Conservation (phyloP, 2,113 vertebrate species). For the Galeopterus variegatus region DNA sequence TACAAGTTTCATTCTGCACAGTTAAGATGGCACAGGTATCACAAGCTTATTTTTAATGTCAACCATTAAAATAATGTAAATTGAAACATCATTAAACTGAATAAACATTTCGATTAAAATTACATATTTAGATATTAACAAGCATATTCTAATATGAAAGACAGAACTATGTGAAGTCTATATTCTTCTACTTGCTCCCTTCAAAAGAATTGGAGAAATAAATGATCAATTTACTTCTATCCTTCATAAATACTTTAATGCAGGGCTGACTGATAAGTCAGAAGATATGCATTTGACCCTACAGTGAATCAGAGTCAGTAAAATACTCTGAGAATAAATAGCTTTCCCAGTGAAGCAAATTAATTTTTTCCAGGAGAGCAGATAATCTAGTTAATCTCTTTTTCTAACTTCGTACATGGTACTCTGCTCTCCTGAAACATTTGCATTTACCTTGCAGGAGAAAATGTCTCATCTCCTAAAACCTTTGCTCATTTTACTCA, state of each 20-base stretch:
- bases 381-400: conserved; percentile 69
- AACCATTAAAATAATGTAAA: not conserved
- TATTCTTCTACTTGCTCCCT: not conserved
- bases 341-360: conserved; percentile 48
- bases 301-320: not conserved
- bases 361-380: conserved; percentile 47
- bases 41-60: not conserved
- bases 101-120: not conserved
- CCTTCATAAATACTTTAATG: conserved; percentile 54
- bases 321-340: conserved; percentile 50
- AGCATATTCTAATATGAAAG: not conserved
- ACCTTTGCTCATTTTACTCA: not conserved
- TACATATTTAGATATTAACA: not conserved
- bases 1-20: not conserved
- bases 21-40: not conserved
- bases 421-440: not conserved
- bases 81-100: not conserved
- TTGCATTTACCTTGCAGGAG: not conserved
- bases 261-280: not conserved
- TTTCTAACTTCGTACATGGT: not conserved
- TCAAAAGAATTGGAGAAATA: conserved; percentile 41
- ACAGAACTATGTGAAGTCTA: not conserved
- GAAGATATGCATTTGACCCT: not conserved
- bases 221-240: conserved; percentile 30
- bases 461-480: conserved; percentile 31